phyloP scores from a whole-genome alignment of 2,888 invertebrate genomes.

The Cryptocephalus primarius region DNA sequence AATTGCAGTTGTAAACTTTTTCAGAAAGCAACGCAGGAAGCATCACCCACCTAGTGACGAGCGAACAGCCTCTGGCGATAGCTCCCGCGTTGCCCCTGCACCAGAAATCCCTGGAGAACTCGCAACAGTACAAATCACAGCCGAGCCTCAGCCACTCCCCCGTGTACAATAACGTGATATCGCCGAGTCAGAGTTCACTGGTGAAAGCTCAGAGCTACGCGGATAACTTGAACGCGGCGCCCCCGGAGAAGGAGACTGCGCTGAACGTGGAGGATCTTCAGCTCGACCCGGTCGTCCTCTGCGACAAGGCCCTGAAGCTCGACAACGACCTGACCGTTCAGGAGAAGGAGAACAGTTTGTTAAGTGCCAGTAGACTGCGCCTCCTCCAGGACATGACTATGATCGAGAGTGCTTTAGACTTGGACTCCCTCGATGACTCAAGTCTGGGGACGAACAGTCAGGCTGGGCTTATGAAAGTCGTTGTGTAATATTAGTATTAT shows the following conservation, averaged over 20 bases:
- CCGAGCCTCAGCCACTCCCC: constrained; percentile 31
- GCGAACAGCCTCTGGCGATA: constrained; percentile 49
- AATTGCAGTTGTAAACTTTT: constrained; percentile 18
- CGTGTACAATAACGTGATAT: constrained; percentile 34
- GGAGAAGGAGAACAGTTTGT: constrained; percentile 39
- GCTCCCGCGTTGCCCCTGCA: constrained; percentile 22
- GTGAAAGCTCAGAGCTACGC: constrained; percentile 31
- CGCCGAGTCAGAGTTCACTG: constrained; percentile 12
- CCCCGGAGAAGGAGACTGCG: constrained; percentile 12
- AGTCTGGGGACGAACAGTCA: constrained; percentile 58
- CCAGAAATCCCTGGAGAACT: constrained; percentile 24
- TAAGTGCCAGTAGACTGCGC: constrained; percentile 55
- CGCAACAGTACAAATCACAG: constrained; percentile 35
- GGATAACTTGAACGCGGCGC: constrained; percentile 24
- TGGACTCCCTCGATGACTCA: constrained; percentile 73
- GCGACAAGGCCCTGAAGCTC: constrained; percentile 22
- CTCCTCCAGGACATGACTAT: constrained; percentile 79
- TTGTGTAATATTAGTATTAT: constrained; percentile 27
- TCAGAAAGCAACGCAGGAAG: constrained; percentile 56
- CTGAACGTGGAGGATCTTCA: constrained; percentile 44
- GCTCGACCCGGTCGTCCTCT: constrained; percentile 38
- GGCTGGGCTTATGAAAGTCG: constrained; percentile 52
- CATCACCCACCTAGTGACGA: constrained; percentile 52
- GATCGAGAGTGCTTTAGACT: constrained; percentile 82
- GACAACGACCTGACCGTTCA: constrained; percentile 35